Evolutionary conservation across 2,888 invertebrate species (phyloP).

Genomic region (Pandemis cinnamomeana): DNA sequence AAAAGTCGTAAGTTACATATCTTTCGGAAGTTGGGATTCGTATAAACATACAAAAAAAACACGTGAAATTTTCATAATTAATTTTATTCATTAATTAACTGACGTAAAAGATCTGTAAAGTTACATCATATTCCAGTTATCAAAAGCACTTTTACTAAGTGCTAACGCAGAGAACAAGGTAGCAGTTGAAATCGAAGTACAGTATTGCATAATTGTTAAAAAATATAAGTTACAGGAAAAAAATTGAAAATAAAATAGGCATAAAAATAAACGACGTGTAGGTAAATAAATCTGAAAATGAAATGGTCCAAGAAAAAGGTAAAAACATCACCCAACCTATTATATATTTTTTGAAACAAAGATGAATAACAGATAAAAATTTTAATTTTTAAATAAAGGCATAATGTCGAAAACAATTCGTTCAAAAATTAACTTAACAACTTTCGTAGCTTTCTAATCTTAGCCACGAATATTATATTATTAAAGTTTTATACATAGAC

Average conservation of each 20-base stretch:
- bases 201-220: neutral
- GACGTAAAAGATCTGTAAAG: conserved; percentile 12
- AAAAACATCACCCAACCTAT: no score
- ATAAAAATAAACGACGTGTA: neutral
- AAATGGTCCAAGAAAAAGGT: no score
- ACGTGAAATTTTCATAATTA: neutral
- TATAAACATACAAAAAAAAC: neutral
- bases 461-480: neutral
- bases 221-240: neutral
- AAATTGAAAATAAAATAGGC: neutral
- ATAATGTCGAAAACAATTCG: neutral
- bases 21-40: neutral
- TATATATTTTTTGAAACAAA: no score
- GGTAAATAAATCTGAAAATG: no score
- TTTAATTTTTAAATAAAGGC: neutral
- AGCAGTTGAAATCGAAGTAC: neutral
- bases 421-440: neutral
- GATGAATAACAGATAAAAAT: neutral
- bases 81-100: conserved; percentile 10
- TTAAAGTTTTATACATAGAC: conserved; percentile 18
- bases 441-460: neutral
- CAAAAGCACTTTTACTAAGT: conserved; percentile 2
- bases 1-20: no score
- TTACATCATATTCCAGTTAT: conserved; percentile 35
- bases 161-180: neutral